These are phyloP conservation scores for Branchellion lobata DNA, from an alignment of 2,888 invertebrate genomes.

Conservation along the genomic window DNA sequence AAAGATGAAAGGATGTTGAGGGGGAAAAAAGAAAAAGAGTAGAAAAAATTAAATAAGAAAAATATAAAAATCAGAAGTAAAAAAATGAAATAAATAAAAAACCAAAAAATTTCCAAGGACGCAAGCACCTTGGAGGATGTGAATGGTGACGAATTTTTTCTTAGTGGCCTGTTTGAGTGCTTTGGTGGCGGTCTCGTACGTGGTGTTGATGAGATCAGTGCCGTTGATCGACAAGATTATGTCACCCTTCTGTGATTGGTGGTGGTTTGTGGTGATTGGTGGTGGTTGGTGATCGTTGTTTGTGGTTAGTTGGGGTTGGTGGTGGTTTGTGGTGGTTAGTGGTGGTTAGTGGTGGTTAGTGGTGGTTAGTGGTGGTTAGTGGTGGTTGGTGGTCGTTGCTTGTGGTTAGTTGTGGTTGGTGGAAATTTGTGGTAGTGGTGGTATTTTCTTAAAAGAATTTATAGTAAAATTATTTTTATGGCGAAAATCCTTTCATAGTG, in stretches of 20 bases:
- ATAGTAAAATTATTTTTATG: no score
- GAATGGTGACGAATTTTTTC: slow-evolving; percentile 59
- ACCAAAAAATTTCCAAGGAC: no score
- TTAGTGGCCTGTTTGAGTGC: slow-evolving; percentile 62
- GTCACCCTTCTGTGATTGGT: slow-evolving; percentile 63
- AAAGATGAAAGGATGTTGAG: no score
- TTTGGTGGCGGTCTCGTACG: slow-evolving; percentile 63
- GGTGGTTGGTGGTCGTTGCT: no score
- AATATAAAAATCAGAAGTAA: no score
- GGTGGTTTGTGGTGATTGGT: background rate
- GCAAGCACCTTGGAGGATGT: slow-evolving; percentile 62
- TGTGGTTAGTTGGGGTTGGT: background rate
- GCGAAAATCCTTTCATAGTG: no score
- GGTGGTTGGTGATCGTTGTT: background rate
- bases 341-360: background rate
- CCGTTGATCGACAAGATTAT: slow-evolving; percentile 63
- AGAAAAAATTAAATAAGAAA: no score
- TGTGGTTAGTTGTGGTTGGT: no score
- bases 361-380: background rate
- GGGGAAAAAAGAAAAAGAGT: no score
- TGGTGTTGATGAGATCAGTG: slow-evolving; percentile 61
- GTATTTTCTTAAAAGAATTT: no score
- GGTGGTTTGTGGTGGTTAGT: background rate
- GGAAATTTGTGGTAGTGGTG: no score
- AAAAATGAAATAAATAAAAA: no score